Evolutionary conservation across 2,797 vertebrate genomes (phyloP), one percentile per base, ranked within the genome.

Genomic region (Poecile montanus): DNA sequence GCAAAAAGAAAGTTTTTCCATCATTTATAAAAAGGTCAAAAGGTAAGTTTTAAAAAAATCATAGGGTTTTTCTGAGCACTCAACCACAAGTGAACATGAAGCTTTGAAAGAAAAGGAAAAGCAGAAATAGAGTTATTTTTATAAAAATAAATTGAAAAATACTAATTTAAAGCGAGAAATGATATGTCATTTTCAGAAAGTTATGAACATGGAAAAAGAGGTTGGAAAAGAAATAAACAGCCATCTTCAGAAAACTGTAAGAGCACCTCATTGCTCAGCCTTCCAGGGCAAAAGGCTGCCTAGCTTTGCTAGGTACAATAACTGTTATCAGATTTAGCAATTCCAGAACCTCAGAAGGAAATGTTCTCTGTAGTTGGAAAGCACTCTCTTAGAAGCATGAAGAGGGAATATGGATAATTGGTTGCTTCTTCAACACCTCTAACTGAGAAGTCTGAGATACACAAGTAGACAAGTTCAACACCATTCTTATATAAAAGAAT

Each of bases 1-100:
- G 83, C 88, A 85, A 94, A 91, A 79, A 8, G 16, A 93, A 93
- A 94, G 38, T 25, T 88, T 92, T 88, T 79, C 62, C 19, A 77
- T 88, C 34, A 63, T 51, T 80, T 68, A 91, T 20, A 80, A 71
- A 88, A 96, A 94, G 42, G 67, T 94, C 70, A 67, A 93, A 95
- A 83, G 36, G 30, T 79, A 92, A 71, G n/a, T 56, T 70, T 85
- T 22, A 22, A 67, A 91, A 91, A 88, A 83, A 66, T 56, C 23
- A 16, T 10, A 16, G 11, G 11, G 4, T 20, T 89, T 89, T 60
- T 91, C 83, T 27, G 19, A 78, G 17, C n/a, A 70, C 38, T 73
- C 44, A 83, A 72, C 26, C 23, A 48, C 58, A 94, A 93, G 21
- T 22, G 12, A 83, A 56, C 50, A 74, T 22, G 36, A 79, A 91